Evolutionary conservation across 1,140 invertebrate genomes (phyloP).

Genomic region (Caenorhabditis briggsae): DNA sequence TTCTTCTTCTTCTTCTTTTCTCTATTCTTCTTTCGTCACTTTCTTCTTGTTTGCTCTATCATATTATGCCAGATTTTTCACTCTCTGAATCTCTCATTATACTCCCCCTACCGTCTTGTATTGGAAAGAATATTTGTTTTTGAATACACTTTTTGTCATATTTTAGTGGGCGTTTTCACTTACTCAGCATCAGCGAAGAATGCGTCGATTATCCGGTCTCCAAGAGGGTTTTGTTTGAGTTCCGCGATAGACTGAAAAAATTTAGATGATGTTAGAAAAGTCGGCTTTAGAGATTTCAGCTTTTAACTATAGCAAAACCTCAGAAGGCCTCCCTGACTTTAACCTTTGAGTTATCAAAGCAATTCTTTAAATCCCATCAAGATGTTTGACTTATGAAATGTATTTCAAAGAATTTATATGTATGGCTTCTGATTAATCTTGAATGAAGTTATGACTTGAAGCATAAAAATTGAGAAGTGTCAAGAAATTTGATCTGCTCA

Average conservation of each 20-base stretch:
- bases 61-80: constrained; percentile 45
- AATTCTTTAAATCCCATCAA: no score
- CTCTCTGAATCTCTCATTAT: constrained; percentile 54
- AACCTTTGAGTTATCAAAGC: no score
- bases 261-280: constrained; percentile 80
- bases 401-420: no score
- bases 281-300: no score
- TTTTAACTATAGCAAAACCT: no score
- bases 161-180: constrained; percentile 54
- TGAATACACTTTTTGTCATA: no score
- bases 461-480: no score
- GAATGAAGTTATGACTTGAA: no score
- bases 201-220: constrained; percentile 96
- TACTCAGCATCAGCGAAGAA: constrained; percentile 86
- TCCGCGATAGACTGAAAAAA: constrained; percentile 95
- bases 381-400: no score
- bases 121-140: not conserved
- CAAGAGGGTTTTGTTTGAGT: constrained; percentile 91
- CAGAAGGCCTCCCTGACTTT: no score
- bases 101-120: not conserved
- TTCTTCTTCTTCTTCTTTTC: constrained; percentile 14
- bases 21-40: not conserved
- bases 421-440: no score
- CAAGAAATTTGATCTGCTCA: no score
- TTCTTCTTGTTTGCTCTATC: constrained; percentile 38